These are phyloP conservation scores for Tupaia tana DNA, from an alignment of 2,113 vertebrate genomes.

Conservation along the genomic window DNA sequence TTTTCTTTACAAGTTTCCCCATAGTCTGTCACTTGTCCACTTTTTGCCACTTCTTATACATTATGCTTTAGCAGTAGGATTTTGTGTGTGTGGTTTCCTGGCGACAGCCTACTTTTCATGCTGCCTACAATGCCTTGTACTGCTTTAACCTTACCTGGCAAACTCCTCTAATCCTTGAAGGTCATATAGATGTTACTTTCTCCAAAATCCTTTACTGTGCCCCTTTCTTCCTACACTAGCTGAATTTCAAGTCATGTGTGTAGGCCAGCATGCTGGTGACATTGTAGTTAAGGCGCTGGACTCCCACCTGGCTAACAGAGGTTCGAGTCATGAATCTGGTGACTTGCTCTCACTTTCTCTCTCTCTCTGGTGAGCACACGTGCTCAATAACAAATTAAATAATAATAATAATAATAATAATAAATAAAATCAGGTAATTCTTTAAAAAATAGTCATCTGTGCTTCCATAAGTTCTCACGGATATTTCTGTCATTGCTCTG, in stretches of 20 bases:
- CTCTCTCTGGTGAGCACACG: no score
- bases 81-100: background rate
- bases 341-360: no score
- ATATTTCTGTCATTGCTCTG: background rate
- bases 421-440: no score
- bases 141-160: background rate
- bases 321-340: no score
- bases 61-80: background rate
- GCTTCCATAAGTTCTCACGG: background rate
- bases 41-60: background rate
- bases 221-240: background rate
- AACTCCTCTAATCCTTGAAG: background rate
- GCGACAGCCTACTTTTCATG: background rate
- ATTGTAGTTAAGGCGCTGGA: no score
- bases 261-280: no score
- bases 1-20: background rate
- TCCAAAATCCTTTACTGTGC: background rate
- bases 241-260: conserved; percentile 1
- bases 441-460: background rate
- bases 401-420: no score
- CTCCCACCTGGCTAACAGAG: no score
- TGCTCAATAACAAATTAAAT: no score
- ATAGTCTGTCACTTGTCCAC: background rate
- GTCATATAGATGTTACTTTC: background rate
- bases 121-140: background rate